Evolutionary conservation across 2,797 vertebrate genomes (phyloP), one percentile per base, ranked within the genome.

Genomic region (Enteromius treurensis): DNA sequence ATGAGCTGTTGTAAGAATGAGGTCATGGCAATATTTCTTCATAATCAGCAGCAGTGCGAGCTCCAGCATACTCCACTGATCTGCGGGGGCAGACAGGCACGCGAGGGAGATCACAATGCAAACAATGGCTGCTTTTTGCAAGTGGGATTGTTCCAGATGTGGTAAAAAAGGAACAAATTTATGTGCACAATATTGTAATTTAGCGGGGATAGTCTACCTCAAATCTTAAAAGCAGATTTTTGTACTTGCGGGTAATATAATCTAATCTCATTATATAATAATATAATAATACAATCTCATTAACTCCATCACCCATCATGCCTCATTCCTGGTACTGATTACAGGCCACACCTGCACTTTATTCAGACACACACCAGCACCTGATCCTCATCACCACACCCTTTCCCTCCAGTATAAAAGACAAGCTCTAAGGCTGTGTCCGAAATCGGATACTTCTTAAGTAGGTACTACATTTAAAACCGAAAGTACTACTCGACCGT

Each of bases 1-100:
- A 84, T 83, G 76, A 87, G 79, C 84, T 86, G 83, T 79, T 49
- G 69, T 49, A 32, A 78, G 77, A 79, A 74, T 82, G 73, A 87
- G 80, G 77, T 77, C 69, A 81, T 53, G 49, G 69, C 34, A 53
- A 73, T 80, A 68, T 81, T 73, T 86, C 67, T 49, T 80, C 45
- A 67, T 34, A 68, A 81, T 74, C 64, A 79, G 75, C 53, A 75
- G 76, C 71, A 80, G 81, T 51, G 40, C 17, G 42, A 75, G 55
- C 79, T 75, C 73, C 6, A 65, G 75, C 74, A 83, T 55, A 74
- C 73, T 84, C 58, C 62, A 60, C 29, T 86, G 71, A 86, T 45
- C 69, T n/a, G 58, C n/a, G 69, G 45, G 77, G 82, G 51, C 75
- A 77, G 80, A 69, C n/a, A 69, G 75, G 68, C 60, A 75, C 51